Evolutionary conservation across 2,113 vertebrate genomes (phyloP), one percentile per base, ranked within the genome.

Genomic region (Gavia stellata): DNA sequence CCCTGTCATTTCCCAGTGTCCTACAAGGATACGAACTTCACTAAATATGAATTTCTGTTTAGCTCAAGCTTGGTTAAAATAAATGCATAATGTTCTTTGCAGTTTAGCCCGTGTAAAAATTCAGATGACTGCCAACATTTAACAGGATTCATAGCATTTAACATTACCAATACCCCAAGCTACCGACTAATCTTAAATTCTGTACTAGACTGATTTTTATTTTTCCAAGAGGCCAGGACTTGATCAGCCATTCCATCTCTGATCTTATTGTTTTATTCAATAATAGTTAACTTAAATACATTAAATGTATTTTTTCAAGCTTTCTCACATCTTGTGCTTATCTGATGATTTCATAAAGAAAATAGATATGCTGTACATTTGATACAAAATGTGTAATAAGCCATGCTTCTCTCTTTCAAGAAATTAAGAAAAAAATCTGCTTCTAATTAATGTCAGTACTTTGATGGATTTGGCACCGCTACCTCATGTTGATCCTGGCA

Each of bases 341-440:
- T 86, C 75, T 91, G 50, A 75, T 94, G 90, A 93, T 94, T 90
- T 96, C 82, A 93, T 94, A 92, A 90, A 81, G 72, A 92, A 97
- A 96, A 95, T 58, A 93, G 50, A 44, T 91, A 81, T 62, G 11
- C 31, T 87, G 80, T 70, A 92, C 10, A 87, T 93, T 92, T 59
- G 71, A 90, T 93, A 90, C n/a, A 74, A 92, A 81, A 62, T 73
- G 23, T 42, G 29, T 25, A 81, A 77, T 49, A 91, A 95, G 18
- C 17, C 34, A 63, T 4, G 2, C 26, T n/a, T 95, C n/a, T 74
- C 50, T 50, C 20, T 88, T 92, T 80, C 81, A 63, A 88, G 65
- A 95, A 84, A 81, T 67, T 47, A 80, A 56, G 70, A 59, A 94
- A 45, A 93, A 73, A 68, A 56, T 52, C 80, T 96, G 65, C 6